Base-by-base conservation (phyloP, 2,888 invertebrate species). In the Acrobasis suavella region DNA sequence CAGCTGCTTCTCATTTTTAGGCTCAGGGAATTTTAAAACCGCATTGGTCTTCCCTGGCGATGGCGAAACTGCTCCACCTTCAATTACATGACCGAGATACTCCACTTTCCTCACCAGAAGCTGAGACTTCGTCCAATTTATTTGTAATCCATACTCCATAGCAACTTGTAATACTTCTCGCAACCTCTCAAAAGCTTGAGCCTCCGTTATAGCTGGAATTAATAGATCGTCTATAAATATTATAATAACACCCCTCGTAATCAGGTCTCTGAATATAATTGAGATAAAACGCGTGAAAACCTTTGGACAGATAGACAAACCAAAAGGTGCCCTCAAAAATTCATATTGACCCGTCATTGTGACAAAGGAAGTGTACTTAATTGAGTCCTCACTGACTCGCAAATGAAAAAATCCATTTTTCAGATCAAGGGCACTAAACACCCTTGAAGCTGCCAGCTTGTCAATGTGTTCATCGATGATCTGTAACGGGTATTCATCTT, bases 171-270 rank as follows among this genome's bases (percentile, higher is more conserved):
- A 51, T 10, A 70, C 69, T 58, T 61, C 10, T 42, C 54, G 58
- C 9, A 70, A 32, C 50, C 63, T 51, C 1, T 49, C 15, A 7
- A 65, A 22, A 9, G 61, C 71, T 55, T 73, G 50, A 7, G 51
- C 6, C 15, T 74, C 67, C 38, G 67, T 38, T 12, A 38, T 12
- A 0, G 72, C 69, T 51, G 62, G 60, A 54, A 72, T 71, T 12
- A 74, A 38, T 1, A 75, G 32, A 55, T 76, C 70, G 59, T 77
- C 73, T 5, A 74, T 66, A 58, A 69, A 74, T 60, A 72, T 68
- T 7, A 70, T 15, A 1, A 72, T 37, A 14, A 59, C 54, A 1
- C 66, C 69, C 39, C 52, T 63, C 2, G 55, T 15, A 3, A 72
- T 66, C 5, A 70, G 58, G 10, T 72, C 68, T 54, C 67, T 62